A percentile compares a stretch with the other conserved stretches of the same genome.
Conservation (phyloP, 1,140 invertebrate species). For the Zaprionus tsacasi region DNA sequence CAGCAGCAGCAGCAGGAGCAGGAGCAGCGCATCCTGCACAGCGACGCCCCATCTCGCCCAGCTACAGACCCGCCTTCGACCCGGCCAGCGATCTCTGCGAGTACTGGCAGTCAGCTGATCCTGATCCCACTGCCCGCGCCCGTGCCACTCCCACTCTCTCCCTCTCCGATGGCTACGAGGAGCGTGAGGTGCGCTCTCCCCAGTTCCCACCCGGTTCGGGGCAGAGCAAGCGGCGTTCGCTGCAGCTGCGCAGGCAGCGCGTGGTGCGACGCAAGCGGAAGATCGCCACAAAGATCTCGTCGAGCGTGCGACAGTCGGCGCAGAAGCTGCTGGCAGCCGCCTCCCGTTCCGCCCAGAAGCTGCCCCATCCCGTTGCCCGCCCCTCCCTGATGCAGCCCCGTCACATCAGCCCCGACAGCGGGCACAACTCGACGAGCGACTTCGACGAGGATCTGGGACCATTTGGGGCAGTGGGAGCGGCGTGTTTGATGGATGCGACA, state of each 20-base stretch:
- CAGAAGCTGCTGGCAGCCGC: conserved; percentile 69
- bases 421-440: conserved; percentile 75
- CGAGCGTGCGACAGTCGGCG: conserved; percentile 68
- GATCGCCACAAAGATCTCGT: conserved; percentile 62
- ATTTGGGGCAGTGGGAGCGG: background rate
- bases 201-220: background rate
- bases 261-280: conserved; percentile 77
- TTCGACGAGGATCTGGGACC: conserved; percentile 46
- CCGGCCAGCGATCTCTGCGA: conserved; percentile 71
- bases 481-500: conserved; percentile 34
- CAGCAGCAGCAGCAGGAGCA: conserved; percentile 1
- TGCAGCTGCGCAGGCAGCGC: conserved; percentile 67
- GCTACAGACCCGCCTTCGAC: conserved; percentile 69
- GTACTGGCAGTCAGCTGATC: conserved; percentile 50
- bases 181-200: conserved; percentile 71
- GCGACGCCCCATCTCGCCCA: conserved; percentile 51
- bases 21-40: conserved; percentile 4
- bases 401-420: conserved; percentile 79
- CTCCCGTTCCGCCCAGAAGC: conserved; percentile 47
- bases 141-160: background rate
- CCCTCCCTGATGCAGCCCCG: conserved; percentile 19
- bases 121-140: background rate
- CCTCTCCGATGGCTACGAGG: conserved; percentile 42
- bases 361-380: conserved; percentile 2
- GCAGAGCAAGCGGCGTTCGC: conserved; percentile 38